A percentile compares a stretch with the other conserved stretches of the same genome.
Conservation (phyloP, 2,113 vertebrate species). For the Seriola rivoliana region DNA sequence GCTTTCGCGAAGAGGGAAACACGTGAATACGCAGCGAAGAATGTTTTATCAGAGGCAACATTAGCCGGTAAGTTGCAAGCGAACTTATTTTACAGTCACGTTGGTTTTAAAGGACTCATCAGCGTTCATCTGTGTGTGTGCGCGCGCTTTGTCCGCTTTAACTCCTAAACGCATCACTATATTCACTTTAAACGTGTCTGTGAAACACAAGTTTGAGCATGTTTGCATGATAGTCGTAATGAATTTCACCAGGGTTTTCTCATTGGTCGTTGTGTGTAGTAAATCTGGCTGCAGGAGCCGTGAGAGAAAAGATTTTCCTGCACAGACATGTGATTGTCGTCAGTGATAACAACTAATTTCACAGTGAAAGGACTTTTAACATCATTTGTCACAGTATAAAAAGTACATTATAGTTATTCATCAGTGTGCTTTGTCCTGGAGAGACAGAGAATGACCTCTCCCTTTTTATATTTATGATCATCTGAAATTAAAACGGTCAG, state of each 20-base stretch:
- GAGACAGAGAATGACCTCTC: background rate
- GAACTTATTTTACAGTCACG: conserved; percentile 62
- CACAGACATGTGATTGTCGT: conserved; percentile 3
- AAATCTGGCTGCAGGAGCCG: conserved; percentile 20
- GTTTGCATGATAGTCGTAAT: background rate
- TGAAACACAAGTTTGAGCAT: background rate
- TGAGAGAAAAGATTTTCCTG: background rate
- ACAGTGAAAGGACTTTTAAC: background rate
- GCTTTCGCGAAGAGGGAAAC: background rate
- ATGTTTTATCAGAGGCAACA: conserved; percentile 16
- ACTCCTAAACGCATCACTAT: background rate
- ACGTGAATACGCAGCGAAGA: background rate
- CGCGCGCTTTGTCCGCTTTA: conserved; percentile 21
- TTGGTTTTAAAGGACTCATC: background rate
- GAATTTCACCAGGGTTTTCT: background rate
- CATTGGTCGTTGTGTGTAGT: background rate
- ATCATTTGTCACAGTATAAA: background rate
- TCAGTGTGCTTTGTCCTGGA: background rate
- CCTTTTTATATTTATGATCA: background rate
- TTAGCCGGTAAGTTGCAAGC: conserved; percentile 72
- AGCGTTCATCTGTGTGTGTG: background rate
- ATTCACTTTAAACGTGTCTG: background rate
- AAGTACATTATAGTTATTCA: background rate
- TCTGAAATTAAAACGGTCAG: background rate
- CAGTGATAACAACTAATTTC: background rate